Conservation (phyloP, 1,140 invertebrate genomes). For the Polypedilum vanderplanki region DNA sequence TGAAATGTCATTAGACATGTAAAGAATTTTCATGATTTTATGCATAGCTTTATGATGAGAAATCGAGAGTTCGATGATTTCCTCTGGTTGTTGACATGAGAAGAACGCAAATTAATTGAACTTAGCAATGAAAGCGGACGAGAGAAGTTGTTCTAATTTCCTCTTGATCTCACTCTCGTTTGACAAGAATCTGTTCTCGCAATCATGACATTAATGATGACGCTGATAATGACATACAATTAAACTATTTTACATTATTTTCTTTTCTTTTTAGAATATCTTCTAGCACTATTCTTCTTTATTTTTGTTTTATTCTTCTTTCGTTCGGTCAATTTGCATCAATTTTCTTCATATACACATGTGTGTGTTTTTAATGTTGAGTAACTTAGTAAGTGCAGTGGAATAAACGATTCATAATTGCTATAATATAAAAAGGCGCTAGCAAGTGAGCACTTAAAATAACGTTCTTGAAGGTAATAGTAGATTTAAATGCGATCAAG, state of each 20-base stretch:
- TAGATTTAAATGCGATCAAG: neutral
- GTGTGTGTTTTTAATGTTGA: neutral
- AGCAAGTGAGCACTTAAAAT: neutral
- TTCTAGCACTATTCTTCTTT: too few species aligned
- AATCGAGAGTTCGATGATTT: neutral
- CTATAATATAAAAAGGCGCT: neutral
- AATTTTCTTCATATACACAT: neutral
- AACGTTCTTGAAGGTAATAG: neutral
- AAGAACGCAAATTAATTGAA: neutral
- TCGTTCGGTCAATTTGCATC: constrained; percentile 1
- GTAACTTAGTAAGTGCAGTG: neutral
- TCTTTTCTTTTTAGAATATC: neutral
- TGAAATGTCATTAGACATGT: neutral
- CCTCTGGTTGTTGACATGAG: neutral
- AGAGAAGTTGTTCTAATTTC: neutral
- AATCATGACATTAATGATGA: neutral
- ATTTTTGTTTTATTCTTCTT: neutral
- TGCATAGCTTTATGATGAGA: constrained; percentile 2
- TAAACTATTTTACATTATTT: constrained; percentile 1
- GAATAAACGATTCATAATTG: constrained; percentile 5
- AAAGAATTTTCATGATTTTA: neutral
- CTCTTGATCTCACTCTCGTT: constrained; percentile 10
- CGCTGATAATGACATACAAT: neutral
- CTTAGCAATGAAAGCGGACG: neutral
- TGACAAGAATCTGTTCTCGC: constrained; percentile 1